Base-by-base conservation (phyloP, 2,113 vertebrate species). In the Lamprotornis superbus region DNA sequence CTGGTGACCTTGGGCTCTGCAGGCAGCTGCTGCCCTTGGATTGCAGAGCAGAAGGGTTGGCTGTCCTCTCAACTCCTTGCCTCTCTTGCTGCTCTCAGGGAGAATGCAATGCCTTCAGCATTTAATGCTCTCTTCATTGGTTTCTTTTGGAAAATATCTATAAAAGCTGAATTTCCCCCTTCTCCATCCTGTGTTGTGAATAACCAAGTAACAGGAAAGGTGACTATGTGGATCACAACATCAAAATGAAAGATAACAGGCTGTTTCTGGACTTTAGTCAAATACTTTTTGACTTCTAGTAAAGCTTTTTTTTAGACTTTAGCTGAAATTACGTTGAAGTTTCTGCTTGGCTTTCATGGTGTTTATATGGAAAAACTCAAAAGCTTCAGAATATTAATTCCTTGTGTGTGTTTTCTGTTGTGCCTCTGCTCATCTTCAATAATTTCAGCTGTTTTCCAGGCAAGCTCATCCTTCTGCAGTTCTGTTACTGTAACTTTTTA, bases 321-420 rank as follows among this genome's bases (percentile, higher is more conserved):
- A 35, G 27, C 33, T 55, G 27, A 60, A 71, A 61, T 56, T 70
- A 22, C 3, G 4, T 4, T 44, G 40, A 64, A 49, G 18, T 50
- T 68, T 30, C 16, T 0, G 0, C 24, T 82, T 86, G 47, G 2
- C 10, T 85, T 77, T 74, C 6, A 20, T 40, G 14, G 6, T 55
- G 8, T 30, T 4, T 25, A 7, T 44, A 25, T 35, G 4, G 20
- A 49, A 73, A 71, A 82, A 16, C 5, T 23, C 60, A 28, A 39
- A 71, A 81, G 10, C 15, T 67, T 67, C 18, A 69, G 55, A 46
- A 19, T 16, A 53, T 12, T 1, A 31, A 24, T 64, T 53, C 9
- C 12, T 5, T 68, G 23, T 67, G 4, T 24, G 6, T 47, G 19
- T 71, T 35, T 67, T 63, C 56, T 67, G 22, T 49, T 80, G 10